phyloP scores from a whole-genome alignment of 2,888 invertebrate species.

The Rugalucina vietnamica region DNA sequence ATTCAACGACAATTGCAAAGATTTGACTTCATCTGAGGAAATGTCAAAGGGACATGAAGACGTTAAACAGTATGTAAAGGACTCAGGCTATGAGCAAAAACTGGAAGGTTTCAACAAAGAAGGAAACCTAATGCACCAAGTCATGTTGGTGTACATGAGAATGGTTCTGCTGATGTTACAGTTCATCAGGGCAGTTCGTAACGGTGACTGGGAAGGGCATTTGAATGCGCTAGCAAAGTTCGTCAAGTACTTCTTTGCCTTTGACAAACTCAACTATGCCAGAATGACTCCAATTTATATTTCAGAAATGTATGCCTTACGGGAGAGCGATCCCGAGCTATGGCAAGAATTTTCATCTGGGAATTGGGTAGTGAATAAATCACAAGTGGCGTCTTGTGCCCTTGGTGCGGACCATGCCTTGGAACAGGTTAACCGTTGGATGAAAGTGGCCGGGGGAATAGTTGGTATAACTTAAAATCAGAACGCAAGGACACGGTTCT shows the following conservation, averaged over 20 bases:
- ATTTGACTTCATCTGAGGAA: too few species aligned
- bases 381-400: conserved; percentile 18
- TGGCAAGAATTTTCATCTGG: conserved; percentile 18
- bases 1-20: neutral
- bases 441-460: conserved; percentile 28
- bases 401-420: conserved; percentile 29
- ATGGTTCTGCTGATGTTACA: neutral
- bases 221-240: neutral
- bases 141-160: neutral
- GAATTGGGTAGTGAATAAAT: conserved; percentile 32
- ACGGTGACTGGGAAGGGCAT: conserved; percentile 18
- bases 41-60: too few species aligned
- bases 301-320: conserved; percentile 8
- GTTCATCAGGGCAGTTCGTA: conserved; percentile 26
- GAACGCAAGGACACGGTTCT: conserved; percentile 10
- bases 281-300: conserved; percentile 28
- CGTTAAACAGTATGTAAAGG: too few species aligned
- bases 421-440: conserved; percentile 14
- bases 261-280: conserved; percentile 25
- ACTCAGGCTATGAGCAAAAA: too few species aligned
- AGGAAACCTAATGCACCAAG: neutral
- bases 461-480: conserved; percentile 19
- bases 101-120: neutral
- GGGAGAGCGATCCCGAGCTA: neutral
- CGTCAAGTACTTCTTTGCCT: conserved; percentile 21